phyloP scores from a whole-genome alignment of 2,888 invertebrate species.

The Drosophila seclusa region DNA sequence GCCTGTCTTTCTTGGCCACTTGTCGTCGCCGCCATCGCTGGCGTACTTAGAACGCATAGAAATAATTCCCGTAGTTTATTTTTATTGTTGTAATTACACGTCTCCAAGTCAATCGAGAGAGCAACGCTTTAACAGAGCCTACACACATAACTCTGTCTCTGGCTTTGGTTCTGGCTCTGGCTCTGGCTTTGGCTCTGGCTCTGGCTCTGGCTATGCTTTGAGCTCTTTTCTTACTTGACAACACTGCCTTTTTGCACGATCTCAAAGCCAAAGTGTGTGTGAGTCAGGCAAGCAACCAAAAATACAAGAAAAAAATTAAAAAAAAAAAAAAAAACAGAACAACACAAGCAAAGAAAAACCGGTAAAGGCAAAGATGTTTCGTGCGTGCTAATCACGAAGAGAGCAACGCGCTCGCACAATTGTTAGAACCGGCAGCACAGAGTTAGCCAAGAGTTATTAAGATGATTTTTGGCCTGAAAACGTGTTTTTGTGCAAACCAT shows the following conservation, averaged over 20 bases:
- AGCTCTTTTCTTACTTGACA: slow-evolving; percentile 45
- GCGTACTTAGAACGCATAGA: slow-evolving; percentile 67
- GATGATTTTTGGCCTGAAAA: slow-evolving; percentile 43
- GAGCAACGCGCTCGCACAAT: slow-evolving; percentile 34
- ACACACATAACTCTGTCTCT: slow-evolving; percentile 19
- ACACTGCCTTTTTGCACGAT: slow-evolving; percentile 56
- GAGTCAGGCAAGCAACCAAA: slow-evolving; percentile 50
- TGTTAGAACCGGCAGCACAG: slow-evolving; percentile 38
- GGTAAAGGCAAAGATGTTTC: slow-evolving; percentile 72
- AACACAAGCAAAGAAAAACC: slow-evolving; percentile 60
- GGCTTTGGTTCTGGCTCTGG: background rate
- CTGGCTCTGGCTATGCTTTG: slow-evolving; percentile 14
- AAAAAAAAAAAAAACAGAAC: slow-evolving; percentile 15
- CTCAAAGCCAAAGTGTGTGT: slow-evolving; percentile 44
- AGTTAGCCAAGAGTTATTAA: slow-evolving; percentile 41
- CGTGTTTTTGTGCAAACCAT: slow-evolving; percentile 53
- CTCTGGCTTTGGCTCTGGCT: slow-evolving; percentile 16
- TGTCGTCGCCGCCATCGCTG: slow-evolving; percentile 50
- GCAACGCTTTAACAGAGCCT: slow-evolving; percentile 17
- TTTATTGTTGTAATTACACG: slow-evolving; percentile 80
- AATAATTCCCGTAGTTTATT: slow-evolving; percentile 78
- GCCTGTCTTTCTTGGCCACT: slow-evolving; percentile 47
- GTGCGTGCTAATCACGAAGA: slow-evolving; percentile 61
- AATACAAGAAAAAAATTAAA: slow-evolving; percentile 6
- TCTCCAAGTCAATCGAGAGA: slow-evolving; percentile 54